Evolutionary conservation across 2,888 invertebrate genomes (phyloP).

Genomic region (Tetragnatha montana): DNA sequence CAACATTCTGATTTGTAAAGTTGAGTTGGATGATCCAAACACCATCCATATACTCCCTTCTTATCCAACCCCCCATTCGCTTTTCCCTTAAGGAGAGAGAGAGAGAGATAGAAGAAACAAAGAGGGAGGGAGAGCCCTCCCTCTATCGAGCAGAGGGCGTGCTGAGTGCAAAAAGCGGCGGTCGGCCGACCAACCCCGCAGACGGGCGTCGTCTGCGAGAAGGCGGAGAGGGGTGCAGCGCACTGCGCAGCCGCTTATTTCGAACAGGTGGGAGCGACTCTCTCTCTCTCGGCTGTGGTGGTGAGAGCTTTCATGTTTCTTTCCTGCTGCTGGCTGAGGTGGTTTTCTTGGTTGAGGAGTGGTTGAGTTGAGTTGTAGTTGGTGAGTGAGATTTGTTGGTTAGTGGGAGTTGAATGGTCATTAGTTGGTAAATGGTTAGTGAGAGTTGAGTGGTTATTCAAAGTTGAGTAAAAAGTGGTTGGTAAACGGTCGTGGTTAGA

Average conservation of each 20-base stretch:
- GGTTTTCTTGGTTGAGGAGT: no score
- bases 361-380: no score
- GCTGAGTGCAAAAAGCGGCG: slow-evolving; percentile 46
- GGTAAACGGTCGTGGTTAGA: no score
- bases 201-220: slow-evolving; percentile 57
- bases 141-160: slow-evolving; percentile 3
- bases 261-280: background rate
- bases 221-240: slow-evolving; percentile 32
- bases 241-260: slow-evolving; percentile 7
- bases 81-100: background rate
- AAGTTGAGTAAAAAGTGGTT: no score
- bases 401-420: no score
- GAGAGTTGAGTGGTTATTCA: no score
- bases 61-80: slow-evolving; percentile 1
- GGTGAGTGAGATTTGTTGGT: no score
- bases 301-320: background rate
- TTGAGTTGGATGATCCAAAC: no score
- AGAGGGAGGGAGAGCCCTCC: background rate
- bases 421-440: no score
- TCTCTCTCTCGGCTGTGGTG: slow-evolving; percentile 11
- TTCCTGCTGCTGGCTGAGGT: no score
- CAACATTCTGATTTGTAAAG: no score
- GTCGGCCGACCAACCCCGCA: slow-evolving; percentile 52
- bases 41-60: no score
- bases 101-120: background rate